A percentile compares a stretch with the other conserved stretches of the same genome.
phyloP scores from a whole-genome alignment of 2,888 invertebrate species.

The Gryllus longicercus region DNA sequence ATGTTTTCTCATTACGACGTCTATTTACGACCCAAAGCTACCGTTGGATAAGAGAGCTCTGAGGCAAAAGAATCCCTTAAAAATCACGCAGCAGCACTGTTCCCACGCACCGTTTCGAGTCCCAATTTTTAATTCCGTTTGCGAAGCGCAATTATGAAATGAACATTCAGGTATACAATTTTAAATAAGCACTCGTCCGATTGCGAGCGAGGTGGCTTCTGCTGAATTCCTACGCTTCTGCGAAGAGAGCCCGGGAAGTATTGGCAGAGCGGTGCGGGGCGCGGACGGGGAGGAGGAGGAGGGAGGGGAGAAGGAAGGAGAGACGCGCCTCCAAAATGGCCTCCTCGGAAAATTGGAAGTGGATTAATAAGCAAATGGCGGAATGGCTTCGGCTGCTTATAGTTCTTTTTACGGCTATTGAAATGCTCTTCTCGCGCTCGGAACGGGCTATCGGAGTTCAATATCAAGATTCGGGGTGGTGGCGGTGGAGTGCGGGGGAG shows the following conservation, averaged over 20 bases:
- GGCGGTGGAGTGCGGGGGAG: neutral
- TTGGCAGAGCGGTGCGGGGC: neutral
- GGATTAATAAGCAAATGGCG: slow-evolving; percentile 9
- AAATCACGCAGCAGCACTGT: no score
- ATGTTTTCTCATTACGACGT: no score
- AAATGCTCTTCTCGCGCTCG: neutral
- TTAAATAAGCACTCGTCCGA: slow-evolving; percentile 1
- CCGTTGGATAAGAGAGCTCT: no score
- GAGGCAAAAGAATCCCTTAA: no score
- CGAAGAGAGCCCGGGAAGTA: neutral
- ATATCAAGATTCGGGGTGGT: neutral
- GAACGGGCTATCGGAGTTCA: neutral
- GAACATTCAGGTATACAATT: slow-evolving; percentile 17
- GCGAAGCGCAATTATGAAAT: neutral
- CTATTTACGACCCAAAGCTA: no score
- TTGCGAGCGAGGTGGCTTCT: neutral
- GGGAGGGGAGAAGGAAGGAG: neutral
- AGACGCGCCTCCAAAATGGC: neutral
- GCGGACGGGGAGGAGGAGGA: neutral
- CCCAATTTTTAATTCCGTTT: slow-evolving; percentile 3
- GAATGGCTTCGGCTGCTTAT: slow-evolving; percentile 17
- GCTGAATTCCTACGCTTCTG: neutral
- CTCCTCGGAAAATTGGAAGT: slow-evolving; percentile 17
- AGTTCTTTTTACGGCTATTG: slow-evolving; percentile 1
- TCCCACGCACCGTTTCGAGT: neutral